A percentile compares a stretch with the other conserved stretches of the same genome.
These are phyloP conservation scores for Carposina sasakii DNA, from an alignment of 1,140 invertebrate species.

Conservation along the genomic window DNA sequence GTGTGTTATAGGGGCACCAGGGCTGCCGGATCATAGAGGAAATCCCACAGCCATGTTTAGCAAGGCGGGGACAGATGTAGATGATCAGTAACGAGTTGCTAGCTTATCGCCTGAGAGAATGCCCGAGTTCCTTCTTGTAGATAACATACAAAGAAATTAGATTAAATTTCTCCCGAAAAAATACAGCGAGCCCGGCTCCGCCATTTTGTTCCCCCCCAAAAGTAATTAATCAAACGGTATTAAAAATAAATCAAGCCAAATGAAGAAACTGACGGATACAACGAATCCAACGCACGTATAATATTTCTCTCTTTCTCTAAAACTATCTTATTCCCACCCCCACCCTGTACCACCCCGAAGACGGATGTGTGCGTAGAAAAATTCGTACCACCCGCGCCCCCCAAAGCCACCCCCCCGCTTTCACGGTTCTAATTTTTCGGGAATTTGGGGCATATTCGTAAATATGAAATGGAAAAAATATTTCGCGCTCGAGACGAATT, in stretches of 20 bases:
- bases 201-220: too few species aligned
- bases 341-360: conserved; percentile 24
- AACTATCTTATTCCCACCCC: conserved; percentile 60
- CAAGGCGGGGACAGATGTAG: too few species aligned
- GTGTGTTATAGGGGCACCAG: too few species aligned
- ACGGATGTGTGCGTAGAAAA: conserved; percentile 40
- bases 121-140: too few species aligned
- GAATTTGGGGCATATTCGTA: conserved; percentile 73
- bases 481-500: conserved; percentile 46
- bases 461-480: conserved; percentile 74
- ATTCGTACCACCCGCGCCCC: conserved; percentile 39
- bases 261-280: conserved; percentile 42
- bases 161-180: too few species aligned
- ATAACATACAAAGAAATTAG: too few species aligned
- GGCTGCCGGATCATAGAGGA: too few species aligned
- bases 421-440: conserved; percentile 73
- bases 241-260: conserved; percentile 49
- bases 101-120: too few species aligned
- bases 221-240: conserved; percentile 24
- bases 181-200: too few species aligned
- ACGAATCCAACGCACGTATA: conserved; percentile 12
- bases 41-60: too few species aligned
- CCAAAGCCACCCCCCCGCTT: conserved; percentile 43
- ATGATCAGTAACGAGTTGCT: too few species aligned
- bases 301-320: conserved; percentile 50